phyloP scores from a whole-genome alignment of 2,888 invertebrate species.

The Galerucella pusilla region DNA sequence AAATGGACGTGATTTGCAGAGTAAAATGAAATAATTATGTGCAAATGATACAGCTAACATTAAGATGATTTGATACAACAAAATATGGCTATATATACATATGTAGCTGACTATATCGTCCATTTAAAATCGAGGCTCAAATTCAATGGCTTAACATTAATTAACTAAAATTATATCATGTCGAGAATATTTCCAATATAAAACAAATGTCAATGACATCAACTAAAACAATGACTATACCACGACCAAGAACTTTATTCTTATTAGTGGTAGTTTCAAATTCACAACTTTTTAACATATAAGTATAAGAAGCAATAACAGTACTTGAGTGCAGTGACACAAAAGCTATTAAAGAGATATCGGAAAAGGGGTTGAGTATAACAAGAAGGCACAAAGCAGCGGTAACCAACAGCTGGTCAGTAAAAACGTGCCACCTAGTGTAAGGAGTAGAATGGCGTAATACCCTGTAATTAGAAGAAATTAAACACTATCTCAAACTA shows the following conservation, averaged over 20 bases:
- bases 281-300: constrained; percentile 50
- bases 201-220: constrained; percentile 52
- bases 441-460: constrained; percentile 59
- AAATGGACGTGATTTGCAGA: constrained; percentile 63
- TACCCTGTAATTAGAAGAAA: constrained; percentile 58
- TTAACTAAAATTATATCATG: constrained; percentile 58
- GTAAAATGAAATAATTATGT: constrained; percentile 49
- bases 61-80: constrained; percentile 61
- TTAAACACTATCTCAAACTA: constrained; percentile 46
- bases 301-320: constrained; percentile 56
- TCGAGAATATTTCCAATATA: constrained; percentile 46
- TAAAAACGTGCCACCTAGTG: constrained; percentile 52
- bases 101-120: constrained; percentile 63
- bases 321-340: constrained; percentile 60
- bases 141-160: constrained; percentile 57
- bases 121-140: constrained; percentile 59
- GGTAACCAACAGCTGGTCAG: constrained; percentile 55
- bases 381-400: constrained; percentile 65
- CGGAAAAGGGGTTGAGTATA: constrained; percentile 56
- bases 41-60: constrained; percentile 55
- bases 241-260: constrained; percentile 35
- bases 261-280: constrained; percentile 32
- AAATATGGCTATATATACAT: constrained; percentile 63
- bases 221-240: constrained; percentile 49
- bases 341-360: constrained; percentile 58